Conservation (phyloP, 2,797 vertebrate genomes). For the Geotrypetes seraphini region DNA sequence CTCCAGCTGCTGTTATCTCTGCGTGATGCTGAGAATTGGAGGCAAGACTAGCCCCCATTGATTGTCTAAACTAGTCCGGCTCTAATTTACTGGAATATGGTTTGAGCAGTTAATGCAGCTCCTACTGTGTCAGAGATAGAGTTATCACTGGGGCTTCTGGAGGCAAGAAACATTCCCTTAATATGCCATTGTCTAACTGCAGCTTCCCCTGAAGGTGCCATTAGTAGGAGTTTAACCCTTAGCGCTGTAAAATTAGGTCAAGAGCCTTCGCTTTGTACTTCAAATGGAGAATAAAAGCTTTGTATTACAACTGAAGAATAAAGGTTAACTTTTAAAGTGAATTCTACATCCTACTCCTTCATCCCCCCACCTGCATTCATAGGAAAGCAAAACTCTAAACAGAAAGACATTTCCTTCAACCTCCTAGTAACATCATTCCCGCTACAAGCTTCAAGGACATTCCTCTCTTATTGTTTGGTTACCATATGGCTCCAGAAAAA, state of each 20-base stretch:
- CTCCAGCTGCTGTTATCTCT: slow-evolving; percentile 48
- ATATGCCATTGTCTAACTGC: slow-evolving; percentile 38
- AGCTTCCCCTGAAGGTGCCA: slow-evolving; percentile 29
- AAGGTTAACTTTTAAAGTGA: slow-evolving; percentile 44
- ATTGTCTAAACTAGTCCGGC: slow-evolving; percentile 54
- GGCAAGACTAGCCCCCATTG: slow-evolving; percentile 54
- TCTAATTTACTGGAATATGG: slow-evolving; percentile 63
- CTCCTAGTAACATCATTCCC: too few species aligned
- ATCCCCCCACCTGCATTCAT: too few species aligned
- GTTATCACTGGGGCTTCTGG: slow-evolving; percentile 40
- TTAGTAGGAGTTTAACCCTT: slow-evolving; percentile 37
- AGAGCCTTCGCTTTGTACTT: slow-evolving; percentile 17
- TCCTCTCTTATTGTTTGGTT: too few species aligned
- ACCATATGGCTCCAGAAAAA: too few species aligned
- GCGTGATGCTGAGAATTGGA: slow-evolving; percentile 42
- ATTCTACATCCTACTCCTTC: too few species aligned
- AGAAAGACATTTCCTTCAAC: too few species aligned
- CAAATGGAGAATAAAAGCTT: slow-evolving; percentile 32
- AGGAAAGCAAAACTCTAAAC: too few species aligned
- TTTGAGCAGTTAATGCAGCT: slow-evolving; percentile 56
- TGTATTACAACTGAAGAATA: slow-evolving; percentile 26
- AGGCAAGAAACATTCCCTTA: slow-evolving; percentile 36
- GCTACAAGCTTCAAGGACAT: too few species aligned
- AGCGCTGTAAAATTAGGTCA: slow-evolving; percentile 47
- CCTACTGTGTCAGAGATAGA: slow-evolving; percentile 54